Evolutionary conservation across 1,140 invertebrate genomes (phyloP).

Genomic region (Caenorhabditis tropicalis): DNA sequence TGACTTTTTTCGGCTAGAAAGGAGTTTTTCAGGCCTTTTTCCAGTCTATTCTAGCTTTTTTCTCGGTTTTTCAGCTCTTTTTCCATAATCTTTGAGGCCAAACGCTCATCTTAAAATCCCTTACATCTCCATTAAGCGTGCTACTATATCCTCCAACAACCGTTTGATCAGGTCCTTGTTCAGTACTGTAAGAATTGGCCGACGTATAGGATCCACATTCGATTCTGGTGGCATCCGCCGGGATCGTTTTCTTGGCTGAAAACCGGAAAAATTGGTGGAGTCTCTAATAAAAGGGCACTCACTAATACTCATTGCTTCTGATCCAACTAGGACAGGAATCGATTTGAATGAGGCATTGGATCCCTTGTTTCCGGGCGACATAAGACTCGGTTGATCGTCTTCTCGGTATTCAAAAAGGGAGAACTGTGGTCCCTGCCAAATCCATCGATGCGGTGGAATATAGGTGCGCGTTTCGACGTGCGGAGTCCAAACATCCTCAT

Average conservation of each 20-base stretch:
- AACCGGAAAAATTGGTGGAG: neutral
- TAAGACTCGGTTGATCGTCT: slow-evolving; percentile 34
- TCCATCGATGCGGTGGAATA: slow-evolving; percentile 65
- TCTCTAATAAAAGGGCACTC: neutral
- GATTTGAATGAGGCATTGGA: slow-evolving; percentile 6
- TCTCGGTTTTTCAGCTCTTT: too few relatives aligned
- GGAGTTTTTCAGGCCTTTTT: too few relatives aligned
- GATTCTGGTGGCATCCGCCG: slow-evolving; percentile 48
- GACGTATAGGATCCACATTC: slow-evolving; percentile 46
- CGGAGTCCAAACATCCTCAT: slow-evolving; percentile 31
- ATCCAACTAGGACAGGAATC: slow-evolving; percentile 44
- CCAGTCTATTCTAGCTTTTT: too few relatives aligned
- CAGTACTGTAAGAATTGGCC: slow-evolving; percentile 17
- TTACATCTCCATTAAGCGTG: neutral
- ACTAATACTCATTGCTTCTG: neutral
- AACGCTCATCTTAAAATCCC: too few relatives aligned
- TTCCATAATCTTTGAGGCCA: too few relatives aligned
- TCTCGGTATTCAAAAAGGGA: slow-evolving; percentile 63
- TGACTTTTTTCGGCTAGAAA: too few relatives aligned
- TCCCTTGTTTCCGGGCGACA: neutral
- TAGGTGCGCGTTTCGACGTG: slow-evolving; percentile 64
- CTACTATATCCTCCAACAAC: neutral
- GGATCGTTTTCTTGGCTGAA: slow-evolving; percentile 36
- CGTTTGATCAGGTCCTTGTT: neutral
- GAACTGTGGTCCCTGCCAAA: slow-evolving; percentile 72